Evolutionary conservation across 2,797 vertebrate species (phyloP), one percentile per base, ranked within the genome.

Genomic region (Mareca strepera): DNA sequence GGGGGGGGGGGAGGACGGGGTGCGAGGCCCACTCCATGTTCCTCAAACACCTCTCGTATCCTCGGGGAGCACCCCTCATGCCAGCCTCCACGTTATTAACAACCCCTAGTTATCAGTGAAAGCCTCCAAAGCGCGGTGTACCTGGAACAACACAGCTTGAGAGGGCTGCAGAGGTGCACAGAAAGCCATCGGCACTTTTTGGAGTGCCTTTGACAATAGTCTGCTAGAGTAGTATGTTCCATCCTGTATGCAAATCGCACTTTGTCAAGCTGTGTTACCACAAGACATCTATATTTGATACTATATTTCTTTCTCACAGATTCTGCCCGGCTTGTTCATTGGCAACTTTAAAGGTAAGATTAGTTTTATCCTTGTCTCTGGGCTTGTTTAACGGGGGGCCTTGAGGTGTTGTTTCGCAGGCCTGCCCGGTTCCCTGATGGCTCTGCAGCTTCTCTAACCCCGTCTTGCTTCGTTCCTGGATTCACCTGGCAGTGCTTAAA

Each of bases 341-440:
- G 99, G 99, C 87, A 99, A 98, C 97, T 99, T 99, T 96, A 99
- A 98, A 99, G 99, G 99, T 99, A 94, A 95, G 97, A 91, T 95
- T 88, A 90, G 76, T 75, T 90, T 88, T 95, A 72, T 90, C 50
- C 1, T 75, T 92, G 37, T 79, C 44, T 92, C 35, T 88, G 79
- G 60, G 41, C 25, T 56, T 94, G 41, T 23, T 94, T 93, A 35
- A 50, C 23, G 77, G 67, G 67, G 83, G 63, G 11, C 91, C 43
- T 86, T 68, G 48, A 72, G 43, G 33, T 81, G 28, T 20, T 67
- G 33, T 92, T 92, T 79, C 5, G 1, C 28, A 93, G 58, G 86
- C 72, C 59, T 20, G 11, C 2, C 1, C 73, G 46, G 33, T 90
- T 68, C 26, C 43, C 26, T 69, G 66, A 52, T 29, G 39, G 78